phyloP scores from a whole-genome alignment of 2,888 invertebrate species.

The Phalangium opilio region DNA sequence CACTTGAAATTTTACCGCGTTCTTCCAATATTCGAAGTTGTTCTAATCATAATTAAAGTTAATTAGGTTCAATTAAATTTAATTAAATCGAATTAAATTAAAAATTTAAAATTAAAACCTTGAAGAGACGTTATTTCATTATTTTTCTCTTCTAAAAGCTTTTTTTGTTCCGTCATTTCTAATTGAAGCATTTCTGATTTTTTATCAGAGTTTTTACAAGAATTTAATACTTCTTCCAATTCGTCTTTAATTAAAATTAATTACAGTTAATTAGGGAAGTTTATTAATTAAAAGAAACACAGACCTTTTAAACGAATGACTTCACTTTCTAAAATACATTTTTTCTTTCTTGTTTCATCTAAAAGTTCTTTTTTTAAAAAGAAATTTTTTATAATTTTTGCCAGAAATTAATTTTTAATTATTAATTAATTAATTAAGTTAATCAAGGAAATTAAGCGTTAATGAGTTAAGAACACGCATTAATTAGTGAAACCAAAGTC shows the following conservation, averaged over 20 bases:
- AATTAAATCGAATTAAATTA: not conserved
- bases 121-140: conserved; percentile 4
- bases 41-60: no score
- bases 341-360: conserved; percentile 22
- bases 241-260: not conserved
- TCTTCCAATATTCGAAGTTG: no score
- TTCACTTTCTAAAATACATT: conserved; percentile 20
- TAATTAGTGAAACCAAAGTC: no score
- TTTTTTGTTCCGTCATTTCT: not conserved
- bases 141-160: not conserved
- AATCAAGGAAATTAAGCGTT: no score
- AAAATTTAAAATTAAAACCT: conserved; percentile 3
- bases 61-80: no score
- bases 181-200: not conserved
- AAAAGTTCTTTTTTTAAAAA: conserved; percentile 20
- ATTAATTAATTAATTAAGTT: no score
- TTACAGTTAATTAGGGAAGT: not conserved
- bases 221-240: not conserved
- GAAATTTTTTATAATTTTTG: no score
- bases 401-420: no score
- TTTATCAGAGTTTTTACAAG: not conserved
- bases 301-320: conserved; percentile 19
- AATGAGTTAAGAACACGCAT: no score
- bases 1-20: no score
- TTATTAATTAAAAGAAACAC: not conserved